Evolutionary conservation across 2,113 vertebrate species (phyloP).

Genomic region (Dipodomys spectabilis): DNA sequence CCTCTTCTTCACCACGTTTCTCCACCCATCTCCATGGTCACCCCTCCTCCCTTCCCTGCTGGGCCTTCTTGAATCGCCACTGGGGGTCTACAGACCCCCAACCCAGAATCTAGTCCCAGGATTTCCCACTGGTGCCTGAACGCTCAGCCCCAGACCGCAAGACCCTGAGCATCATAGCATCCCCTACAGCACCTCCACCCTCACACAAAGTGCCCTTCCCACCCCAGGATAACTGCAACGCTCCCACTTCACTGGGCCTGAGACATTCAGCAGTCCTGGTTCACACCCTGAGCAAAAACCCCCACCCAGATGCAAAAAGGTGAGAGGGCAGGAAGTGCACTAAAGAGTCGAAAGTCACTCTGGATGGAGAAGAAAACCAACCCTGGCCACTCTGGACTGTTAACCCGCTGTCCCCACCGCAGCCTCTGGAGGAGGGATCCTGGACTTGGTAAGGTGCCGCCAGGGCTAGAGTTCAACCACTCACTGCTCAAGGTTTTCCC

Average conservation of each 20-base stretch:
- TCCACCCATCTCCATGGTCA: background rate
- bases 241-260: slow-evolving; percentile 5
- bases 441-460: no score
- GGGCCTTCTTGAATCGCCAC: no score
- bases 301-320: slow-evolving; percentile 62
- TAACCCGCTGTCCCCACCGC: background rate
- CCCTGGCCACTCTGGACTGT: background rate
- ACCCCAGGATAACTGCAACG: slow-evolving; percentile 2
- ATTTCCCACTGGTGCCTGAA: background rate
- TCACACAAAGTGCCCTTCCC: background rate
- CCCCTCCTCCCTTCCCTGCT: background rate
- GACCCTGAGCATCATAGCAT: background rate
- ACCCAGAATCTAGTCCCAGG: background rate
- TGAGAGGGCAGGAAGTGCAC: background rate
- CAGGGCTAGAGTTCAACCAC: background rate
- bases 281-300: slow-evolving; percentile 79
- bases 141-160: background rate
- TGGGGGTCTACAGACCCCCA: background rate
- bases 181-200: background rate
- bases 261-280: background rate
- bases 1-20: background rate
- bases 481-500: background rate
- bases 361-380: slow-evolving; percentile 63
- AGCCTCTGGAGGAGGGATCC: background rate
- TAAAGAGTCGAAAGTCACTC: background rate